A percentile compares a stretch with the other conserved stretches of the same genome.
phyloP scores from a whole-genome alignment of 2,888 invertebrate genomes.

The Congeria kusceri region DNA sequence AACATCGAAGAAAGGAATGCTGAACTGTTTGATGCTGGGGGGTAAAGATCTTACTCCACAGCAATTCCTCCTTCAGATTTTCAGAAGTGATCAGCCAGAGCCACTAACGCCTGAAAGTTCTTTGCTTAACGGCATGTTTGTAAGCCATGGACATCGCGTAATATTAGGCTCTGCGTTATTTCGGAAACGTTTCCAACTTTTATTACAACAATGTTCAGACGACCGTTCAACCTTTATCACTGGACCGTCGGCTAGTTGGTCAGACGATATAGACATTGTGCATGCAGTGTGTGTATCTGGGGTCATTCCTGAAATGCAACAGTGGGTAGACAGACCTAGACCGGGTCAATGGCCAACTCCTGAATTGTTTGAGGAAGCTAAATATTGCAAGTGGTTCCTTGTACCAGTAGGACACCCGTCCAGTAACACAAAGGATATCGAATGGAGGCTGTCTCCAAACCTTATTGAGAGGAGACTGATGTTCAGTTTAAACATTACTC shows the following conservation, averaged over 20 bases:
- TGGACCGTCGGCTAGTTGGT: neutral
- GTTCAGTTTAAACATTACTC: constrained; percentile 8
- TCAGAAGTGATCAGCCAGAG: neutral
- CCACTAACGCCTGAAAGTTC: neutral
- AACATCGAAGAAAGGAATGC: neutral
- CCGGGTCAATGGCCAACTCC: neutral
- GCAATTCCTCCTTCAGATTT: neutral
- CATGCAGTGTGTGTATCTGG: neutral
- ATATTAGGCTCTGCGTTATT: too few species aligned
- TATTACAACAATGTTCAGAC: too few species aligned
- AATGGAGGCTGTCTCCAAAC: neutral
- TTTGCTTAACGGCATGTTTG: too few species aligned
- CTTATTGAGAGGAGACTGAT: neutral
- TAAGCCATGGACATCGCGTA: too few species aligned
- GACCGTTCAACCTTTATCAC: too few species aligned
- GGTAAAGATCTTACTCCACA: neutral
- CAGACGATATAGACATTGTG: neutral
- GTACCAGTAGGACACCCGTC: neutral
- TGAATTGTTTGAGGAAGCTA: neutral
- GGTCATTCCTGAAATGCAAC: neutral
- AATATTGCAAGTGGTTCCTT: neutral
- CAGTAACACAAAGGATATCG: neutral
- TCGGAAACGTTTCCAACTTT: too few species aligned
- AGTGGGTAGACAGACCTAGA: neutral
- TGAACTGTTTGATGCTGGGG: neutral